phyloP scores from a whole-genome alignment of 2,888 invertebrate genomes.

The Dione vanillae region DNA sequence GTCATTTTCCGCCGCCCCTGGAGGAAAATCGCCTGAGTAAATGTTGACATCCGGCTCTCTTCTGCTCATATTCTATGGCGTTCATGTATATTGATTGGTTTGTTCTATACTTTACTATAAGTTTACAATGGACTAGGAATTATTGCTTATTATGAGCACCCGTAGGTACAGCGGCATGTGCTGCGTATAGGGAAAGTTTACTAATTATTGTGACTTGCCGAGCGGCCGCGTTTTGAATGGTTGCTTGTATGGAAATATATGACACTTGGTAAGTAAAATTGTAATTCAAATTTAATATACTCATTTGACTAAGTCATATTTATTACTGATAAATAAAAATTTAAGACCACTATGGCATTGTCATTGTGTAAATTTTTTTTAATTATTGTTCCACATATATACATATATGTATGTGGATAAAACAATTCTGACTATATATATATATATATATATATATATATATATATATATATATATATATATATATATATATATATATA shows the following conservation, averaged over 20 bases:
- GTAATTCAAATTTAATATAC: background rate
- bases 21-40: slow-evolving; percentile 70
- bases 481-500: too few species aligned
- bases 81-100: slow-evolving; percentile 40
- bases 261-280: background rate
- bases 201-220: slow-evolving; percentile 36
- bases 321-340: too few species aligned
- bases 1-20: slow-evolving; percentile 70
- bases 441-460: too few species aligned
- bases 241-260: background rate
- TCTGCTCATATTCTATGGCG: slow-evolving; percentile 47
- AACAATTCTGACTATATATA: too few species aligned
- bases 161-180: slow-evolving; percentile 35
- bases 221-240: slow-evolving; percentile 18
- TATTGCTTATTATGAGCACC: slow-evolving; percentile 18
- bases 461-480: too few species aligned
- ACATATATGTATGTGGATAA: too few species aligned
- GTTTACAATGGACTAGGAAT: slow-evolving; percentile 34
- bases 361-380: too few species aligned
- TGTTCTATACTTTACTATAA: slow-evolving; percentile 7
- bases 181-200: slow-evolving; percentile 38
- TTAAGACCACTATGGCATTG: too few species aligned
- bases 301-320: too few species aligned
- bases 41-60: slow-evolving; percentile 73
- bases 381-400: too few species aligned